Conservation (phyloP, 2,113 vertebrate species). For the Colinus virginianus region DNA sequence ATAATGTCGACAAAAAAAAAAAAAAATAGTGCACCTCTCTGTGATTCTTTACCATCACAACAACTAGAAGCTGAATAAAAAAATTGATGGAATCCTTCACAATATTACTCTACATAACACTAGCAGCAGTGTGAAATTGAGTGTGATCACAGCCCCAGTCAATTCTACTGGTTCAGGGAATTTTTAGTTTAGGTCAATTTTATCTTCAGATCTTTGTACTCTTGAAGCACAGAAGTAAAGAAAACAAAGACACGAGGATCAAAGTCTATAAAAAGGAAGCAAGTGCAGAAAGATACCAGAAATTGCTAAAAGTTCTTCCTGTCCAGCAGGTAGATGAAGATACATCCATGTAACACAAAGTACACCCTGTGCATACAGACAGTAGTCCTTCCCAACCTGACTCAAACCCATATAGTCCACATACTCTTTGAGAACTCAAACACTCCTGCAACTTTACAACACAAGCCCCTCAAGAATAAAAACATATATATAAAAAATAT, state of each 20-base stretch:
- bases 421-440: neutral
- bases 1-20: neutral
- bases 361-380: neutral
- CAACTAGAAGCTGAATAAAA: conserved; percentile 47
- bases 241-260: neutral
- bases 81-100: conserved; percentile 50
- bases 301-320: neutral
- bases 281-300: neutral
- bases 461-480: neutral
- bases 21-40: neutral
- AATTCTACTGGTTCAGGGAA: conserved; percentile 43
- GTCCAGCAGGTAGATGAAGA: neutral
- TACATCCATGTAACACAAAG: rapidly evolving
- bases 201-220: conserved; percentile 1
- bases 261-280: neutral
- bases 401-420: neutral
- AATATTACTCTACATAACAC: conserved; percentile 34
- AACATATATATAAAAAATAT: neutral
- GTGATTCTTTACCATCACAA: conserved; percentile 14
- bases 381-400: rapidly evolving
- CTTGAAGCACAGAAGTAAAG: neutral
- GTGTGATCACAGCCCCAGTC: conserved; percentile 31
- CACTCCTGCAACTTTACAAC: neutral
- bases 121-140: conserved; percentile 52
- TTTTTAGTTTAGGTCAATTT: conserved; percentile 39